These are phyloP conservation scores for Seriola dumerili DNA, from an alignment of 2,113 vertebrate genomes.

Conservation along the genomic window DNA sequence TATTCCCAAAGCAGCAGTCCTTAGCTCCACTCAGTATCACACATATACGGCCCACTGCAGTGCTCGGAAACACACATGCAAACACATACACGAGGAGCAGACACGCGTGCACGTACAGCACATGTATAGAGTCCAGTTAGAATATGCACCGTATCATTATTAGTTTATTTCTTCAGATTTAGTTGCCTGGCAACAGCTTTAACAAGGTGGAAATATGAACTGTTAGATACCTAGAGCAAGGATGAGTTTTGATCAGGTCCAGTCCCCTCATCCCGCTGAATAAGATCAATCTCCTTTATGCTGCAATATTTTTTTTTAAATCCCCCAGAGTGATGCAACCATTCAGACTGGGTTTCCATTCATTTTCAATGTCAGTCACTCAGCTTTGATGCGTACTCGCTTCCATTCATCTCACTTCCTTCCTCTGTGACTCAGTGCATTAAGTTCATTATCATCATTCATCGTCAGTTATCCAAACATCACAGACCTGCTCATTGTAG, in stretches of 20 bases:
- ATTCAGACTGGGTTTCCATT: conserved; percentile 38
- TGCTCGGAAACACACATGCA: conserved; percentile 37
- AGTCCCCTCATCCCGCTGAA: conserved; percentile 53
- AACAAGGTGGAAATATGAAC: conserved; percentile 59
- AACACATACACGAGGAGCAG: conserved; percentile 11
- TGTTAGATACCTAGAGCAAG: conserved; percentile 56
- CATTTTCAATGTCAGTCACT: conserved; percentile 39
- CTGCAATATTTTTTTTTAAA: conserved; percentile 38
- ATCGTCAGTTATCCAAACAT: neutral
- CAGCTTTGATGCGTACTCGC: neutral
- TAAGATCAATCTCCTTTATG: conserved; percentile 52
- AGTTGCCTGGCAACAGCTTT: conserved; percentile 76
- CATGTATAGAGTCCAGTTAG: conserved; percentile 1
- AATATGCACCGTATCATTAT: conserved; percentile 29
- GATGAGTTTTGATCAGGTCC: conserved; percentile 67
- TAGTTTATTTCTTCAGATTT: conserved; percentile 60
- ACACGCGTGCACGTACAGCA: conserved; percentile 33
- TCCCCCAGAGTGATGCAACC: conserved; percentile 1
- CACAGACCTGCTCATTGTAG: neutral
- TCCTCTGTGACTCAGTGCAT: neutral
- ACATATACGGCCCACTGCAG: conserved; percentile 56
- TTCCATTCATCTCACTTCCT: conserved; percentile 20
- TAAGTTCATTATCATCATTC: neutral
- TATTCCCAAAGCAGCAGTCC: conserved; percentile 70
- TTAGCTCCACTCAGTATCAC: conserved; percentile 64